phyloP scores from a whole-genome alignment of 2,113 vertebrate genomes.

The Siphamia tubifer region DNA sequence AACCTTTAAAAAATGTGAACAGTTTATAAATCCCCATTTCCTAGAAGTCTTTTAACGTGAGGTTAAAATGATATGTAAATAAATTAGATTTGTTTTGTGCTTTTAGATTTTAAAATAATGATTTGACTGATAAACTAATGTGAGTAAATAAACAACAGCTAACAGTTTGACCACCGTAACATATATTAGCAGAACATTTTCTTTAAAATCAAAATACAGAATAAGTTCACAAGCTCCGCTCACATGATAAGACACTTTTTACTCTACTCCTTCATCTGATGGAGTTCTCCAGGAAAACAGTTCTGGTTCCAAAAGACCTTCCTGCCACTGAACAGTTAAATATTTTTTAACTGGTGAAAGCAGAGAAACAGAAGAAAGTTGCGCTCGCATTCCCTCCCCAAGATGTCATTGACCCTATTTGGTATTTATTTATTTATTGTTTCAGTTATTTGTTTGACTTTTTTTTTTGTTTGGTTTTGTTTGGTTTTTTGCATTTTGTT shows the following conservation, averaged over 20 bases:
- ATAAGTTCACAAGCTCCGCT: background rate
- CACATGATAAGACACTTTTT: no score
- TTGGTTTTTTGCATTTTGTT: constrained; percentile 24
- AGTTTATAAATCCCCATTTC: background rate
- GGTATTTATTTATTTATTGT: constrained; percentile 12
- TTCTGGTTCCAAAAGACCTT: background rate
- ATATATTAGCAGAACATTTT: no score
- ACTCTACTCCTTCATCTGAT: background rate
- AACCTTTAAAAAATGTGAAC: background rate
- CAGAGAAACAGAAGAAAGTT: constrained; percentile 44
- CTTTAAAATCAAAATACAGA: no score
- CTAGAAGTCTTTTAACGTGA: background rate
- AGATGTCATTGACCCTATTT: constrained; percentile 53
- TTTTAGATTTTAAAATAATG: no score
- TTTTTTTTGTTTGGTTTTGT: no score
- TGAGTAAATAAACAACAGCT: no score
- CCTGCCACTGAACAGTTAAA: background rate
- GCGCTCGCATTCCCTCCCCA: background rate
- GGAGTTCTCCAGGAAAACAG: background rate
- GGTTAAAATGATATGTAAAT: background rate
- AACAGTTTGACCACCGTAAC: no score
- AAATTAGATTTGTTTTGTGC: no score
- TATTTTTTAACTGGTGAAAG: background rate
- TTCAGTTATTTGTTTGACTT: constrained; percentile 11
- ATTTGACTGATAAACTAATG: no score